These are phyloP conservation scores for Manis crassicaudata DNA, from an alignment of 2,797 vertebrate species.

Conservation along the genomic window DNA sequence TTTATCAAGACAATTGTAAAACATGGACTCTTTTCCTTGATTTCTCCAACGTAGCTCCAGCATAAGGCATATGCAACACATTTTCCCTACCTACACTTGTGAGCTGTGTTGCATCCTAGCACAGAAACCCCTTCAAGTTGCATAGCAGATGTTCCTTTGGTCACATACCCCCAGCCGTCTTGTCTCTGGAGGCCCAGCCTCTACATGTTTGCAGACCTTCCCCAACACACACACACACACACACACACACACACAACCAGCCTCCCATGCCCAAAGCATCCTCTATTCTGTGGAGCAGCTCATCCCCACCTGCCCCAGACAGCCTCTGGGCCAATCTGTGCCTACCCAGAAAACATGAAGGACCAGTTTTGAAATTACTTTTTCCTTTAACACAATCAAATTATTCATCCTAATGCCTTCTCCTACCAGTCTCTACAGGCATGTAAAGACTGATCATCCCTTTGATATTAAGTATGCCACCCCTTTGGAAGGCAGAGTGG, in stretches of 20 bases:
- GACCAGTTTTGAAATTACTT: slow-evolving; percentile 51
- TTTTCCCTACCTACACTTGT: background rate
- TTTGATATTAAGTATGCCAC: background rate
- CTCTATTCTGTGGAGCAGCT: background rate
- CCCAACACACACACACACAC: too few species aligned
- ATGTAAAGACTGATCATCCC: background rate
- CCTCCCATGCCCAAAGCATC: background rate
- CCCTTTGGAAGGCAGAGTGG: background rate
- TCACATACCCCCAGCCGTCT: background rate
- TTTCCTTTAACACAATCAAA: slow-evolving; percentile 51
- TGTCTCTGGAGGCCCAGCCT: background rate
- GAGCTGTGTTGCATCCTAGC: background rate
- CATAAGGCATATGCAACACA: background rate
- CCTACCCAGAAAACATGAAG: slow-evolving; percentile 7
- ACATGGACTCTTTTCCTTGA: background rate
- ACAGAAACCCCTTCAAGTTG: background rate
- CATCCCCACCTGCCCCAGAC: background rate
- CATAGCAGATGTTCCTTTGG: background rate
- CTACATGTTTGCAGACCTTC: background rate
- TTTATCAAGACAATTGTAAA: slow-evolving; percentile 18
- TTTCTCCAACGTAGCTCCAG: background rate
- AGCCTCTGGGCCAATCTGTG: slow-evolving; percentile 4
- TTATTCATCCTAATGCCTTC: slow-evolving; percentile 1
- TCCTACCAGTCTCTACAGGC: background rate
- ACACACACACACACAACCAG: background rate